Percentiles rank a stretch among this genome's conserved stretches.
Evolutionary conservation across 2,113 vertebrate genomes (phyloP).

Genomic region (Bambusicola thoracicus): DNA sequence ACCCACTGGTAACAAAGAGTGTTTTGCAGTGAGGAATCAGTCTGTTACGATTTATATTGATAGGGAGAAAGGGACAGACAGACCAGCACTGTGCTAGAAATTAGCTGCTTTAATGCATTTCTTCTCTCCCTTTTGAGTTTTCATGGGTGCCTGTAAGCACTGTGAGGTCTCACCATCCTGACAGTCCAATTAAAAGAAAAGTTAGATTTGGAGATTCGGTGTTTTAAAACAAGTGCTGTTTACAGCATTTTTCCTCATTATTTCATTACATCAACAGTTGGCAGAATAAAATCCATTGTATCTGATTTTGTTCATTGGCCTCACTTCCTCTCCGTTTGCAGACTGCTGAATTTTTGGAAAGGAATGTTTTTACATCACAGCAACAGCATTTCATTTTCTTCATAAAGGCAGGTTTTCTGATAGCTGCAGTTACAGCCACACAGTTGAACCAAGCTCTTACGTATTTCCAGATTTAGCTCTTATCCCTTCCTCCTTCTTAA

Average conservation of each 20-base stretch:
- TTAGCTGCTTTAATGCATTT: background rate
- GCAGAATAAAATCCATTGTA: background rate
- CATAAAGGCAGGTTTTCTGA: background rate
- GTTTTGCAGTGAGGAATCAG: background rate
- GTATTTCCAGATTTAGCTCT: background rate
- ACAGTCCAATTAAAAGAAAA: slow-evolving; percentile 38
- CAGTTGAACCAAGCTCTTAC: background rate
- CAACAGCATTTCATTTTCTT: background rate
- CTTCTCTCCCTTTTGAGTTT: background rate
- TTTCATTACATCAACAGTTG: slow-evolving; percentile 10
- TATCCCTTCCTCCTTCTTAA: background rate
- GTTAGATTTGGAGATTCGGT: background rate
- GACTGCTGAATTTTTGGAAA: background rate
- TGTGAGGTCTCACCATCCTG: background rate
- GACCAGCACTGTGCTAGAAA: background rate
- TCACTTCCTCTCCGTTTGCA: background rate
- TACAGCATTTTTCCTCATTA: slow-evolving; percentile 16
- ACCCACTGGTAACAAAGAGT: background rate
- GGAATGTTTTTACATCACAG: background rate
- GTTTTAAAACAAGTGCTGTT: background rate
- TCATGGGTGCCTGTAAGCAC: background rate
- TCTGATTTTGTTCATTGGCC: background rate
- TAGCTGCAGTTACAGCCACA: background rate
- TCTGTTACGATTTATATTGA: background rate
- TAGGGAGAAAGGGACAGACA: background rate